phyloP scores from a whole-genome alignment of 2,113 vertebrate genomes.

The Lipophrys pholis region DNA sequence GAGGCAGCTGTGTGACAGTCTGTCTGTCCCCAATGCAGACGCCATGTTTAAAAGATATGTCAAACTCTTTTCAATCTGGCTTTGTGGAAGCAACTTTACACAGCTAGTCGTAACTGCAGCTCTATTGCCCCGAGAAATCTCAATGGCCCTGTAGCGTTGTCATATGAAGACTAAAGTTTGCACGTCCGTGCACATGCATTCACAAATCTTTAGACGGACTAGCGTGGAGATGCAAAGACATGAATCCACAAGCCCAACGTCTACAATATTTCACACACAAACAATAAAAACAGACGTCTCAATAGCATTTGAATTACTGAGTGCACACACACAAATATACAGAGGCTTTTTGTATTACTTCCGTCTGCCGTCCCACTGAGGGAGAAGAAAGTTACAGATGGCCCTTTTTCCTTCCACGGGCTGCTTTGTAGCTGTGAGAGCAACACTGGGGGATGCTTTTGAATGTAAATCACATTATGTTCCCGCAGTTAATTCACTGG shows the following conservation, averaged over 20 bases:
- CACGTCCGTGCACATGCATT: not conserved
- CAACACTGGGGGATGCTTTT: constrained; percentile 30
- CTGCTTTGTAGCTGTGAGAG: constrained; percentile 40
- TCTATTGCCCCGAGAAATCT: not conserved
- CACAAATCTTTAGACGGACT: not conserved
- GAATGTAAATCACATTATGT: constrained; percentile 59
- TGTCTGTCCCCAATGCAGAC: too few species aligned
- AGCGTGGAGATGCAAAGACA: constrained; percentile 2
- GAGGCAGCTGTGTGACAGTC: too few species aligned
- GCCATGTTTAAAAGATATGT: too few species aligned
- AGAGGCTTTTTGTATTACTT: constrained; percentile 8
- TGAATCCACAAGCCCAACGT: constrained; percentile 3
- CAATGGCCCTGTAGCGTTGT: not conserved
- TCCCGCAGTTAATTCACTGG: constrained; percentile 38
- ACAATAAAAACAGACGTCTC: constrained; percentile 5
- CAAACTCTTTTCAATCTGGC: too few species aligned
- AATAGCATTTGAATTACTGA: constrained; percentile 4
- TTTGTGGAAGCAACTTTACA: too few species aligned
- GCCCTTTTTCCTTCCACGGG: constrained; percentile 30
- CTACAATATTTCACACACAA: not conserved
- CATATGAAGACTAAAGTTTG: not conserved
- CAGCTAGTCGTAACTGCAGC: too few species aligned
- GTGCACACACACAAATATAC: constrained; percentile 5
- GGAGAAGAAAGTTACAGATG: constrained; percentile 46
- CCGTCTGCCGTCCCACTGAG: constrained; percentile 12